Evolutionary conservation across 2,797 vertebrate genomes (phyloP), one percentile per base, ranked within the genome.

Genomic region (Rhinogobio ventralis): DNA sequence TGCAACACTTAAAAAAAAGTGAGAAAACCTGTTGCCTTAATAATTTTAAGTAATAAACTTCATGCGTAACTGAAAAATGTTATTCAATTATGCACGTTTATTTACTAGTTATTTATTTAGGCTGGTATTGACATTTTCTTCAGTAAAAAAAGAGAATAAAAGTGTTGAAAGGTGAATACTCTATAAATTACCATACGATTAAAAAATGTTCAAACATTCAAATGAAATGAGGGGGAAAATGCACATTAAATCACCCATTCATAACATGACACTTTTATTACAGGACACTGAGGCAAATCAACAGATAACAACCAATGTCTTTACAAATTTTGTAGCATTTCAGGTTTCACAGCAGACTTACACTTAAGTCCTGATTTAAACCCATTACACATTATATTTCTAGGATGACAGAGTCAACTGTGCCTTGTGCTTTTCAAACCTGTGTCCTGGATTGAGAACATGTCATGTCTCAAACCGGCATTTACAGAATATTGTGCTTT

Each of bases 371-470:
- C 68, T 64, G 30, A 72, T 77, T 79, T 75, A 85, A 80, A 81
- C 60, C 33, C 60, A 81, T 68, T 82, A 23, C 87, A 83, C 66
- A 82, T 72, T 87, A 67, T 46, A 82, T 33, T 78, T 82, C 69
- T 60, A 88, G 42, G 53, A 73, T 83, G 33, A 87, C 67, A 85
- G 77, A 64, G 79, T 86, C 64, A 75, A 14, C 49, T 60, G 36
- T 78, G 81, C 85, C 79, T 89, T 89, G 88, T 89, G 89, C 89
- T 89, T 89, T 86, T 88, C 77, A 85, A 89, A 88, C 89, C 87
- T 86, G 89, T 89, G 89, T 83, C 82, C 81, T 84, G 85, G 85
- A 89, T 82, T 81, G 83, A 89, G 89, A 86, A 53, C 42, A 49
- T 69, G 36, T 30, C 75, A 74, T 57, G 71, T 88, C 85, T 78